These are phyloP conservation scores for Allophyes oxyacanthae DNA, from an alignment of 2,888 invertebrate genomes.

Conservation along the genomic window DNA sequence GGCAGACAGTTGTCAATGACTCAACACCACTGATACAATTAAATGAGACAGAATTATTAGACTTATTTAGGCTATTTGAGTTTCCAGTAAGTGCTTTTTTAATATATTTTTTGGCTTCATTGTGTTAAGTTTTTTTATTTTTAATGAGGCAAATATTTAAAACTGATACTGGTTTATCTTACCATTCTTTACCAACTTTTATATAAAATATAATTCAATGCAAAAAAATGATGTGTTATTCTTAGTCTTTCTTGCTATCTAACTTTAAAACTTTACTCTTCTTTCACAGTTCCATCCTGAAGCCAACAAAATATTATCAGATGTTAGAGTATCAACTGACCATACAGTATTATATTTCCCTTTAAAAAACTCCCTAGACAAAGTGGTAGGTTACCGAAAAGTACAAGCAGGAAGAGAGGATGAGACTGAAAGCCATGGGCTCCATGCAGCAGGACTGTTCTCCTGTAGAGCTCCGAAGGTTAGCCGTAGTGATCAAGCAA, in stretches of 20 bases:
- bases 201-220: too few species aligned
- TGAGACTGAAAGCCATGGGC: conserved; percentile 71
- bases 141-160: too few species aligned
- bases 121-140: too few species aligned
- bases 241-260: too few species aligned
- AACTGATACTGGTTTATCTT: too few species aligned
- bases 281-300: conserved; percentile 77
- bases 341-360: conserved; percentile 91
- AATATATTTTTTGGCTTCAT: conserved; percentile 18
- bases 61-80: conserved; percentile 88
- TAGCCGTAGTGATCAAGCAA: conserved; percentile 79
- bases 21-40: conserved; percentile 82
- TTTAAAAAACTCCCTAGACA: conserved; percentile 89
- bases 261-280: too few species aligned
- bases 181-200: too few species aligned
- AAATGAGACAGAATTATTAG: conserved; percentile 76
- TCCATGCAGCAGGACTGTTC: conserved; percentile 80
- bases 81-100: conserved; percentile 84
- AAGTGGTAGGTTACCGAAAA: conserved; percentile 91
- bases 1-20: conserved; percentile 80
- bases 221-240: too few species aligned
- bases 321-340: conserved; percentile 88
- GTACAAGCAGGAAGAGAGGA: conserved; percentile 83
- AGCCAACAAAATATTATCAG: conserved; percentile 83
- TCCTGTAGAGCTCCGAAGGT: conserved; percentile 75